Evolutionary conservation across 2,797 vertebrate genomes (phyloP), one percentile per base, ranked within the genome.

Genomic region (Lacerta bilineata): DNA sequence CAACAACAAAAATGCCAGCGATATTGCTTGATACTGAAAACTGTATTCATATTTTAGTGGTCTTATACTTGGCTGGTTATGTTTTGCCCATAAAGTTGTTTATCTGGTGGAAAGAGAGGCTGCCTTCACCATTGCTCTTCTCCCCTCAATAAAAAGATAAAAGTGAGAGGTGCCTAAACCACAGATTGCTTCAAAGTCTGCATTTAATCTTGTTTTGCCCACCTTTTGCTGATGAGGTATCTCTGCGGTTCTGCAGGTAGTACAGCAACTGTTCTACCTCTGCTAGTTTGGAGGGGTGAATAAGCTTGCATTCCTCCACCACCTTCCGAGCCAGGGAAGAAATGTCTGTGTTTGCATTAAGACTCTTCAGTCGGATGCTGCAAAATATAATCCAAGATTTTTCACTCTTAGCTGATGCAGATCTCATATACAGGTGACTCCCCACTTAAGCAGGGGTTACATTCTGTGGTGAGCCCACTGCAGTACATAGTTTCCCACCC

Each of bases 271-370:
- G 98, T 88, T 99, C 98, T 83, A 99, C 98, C 86, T 99, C 98
- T 0, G 90, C 95, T 20, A 99, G 95, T 90, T 98, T 99, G 23
- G 98, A 98, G 7, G 98, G 97, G 69, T 98, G 98, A 93, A 99
- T 98, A 69, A 99, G 97, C n/a, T 97, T 98, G 95, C 98, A 99
- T 90, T 99, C 98, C 78, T 98, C 98, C 88, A 99, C 98, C n/a
- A 99, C 98, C 91, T 99, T 99, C 17, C 96, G 96, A 83, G 98
- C 98, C 95, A 99, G 91, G 39, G 98, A 98, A 29, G 97, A 95
- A 66, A 98, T 97, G 81, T 99, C 98, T 11, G 98, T 99, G 94
- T 97, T 98, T 80, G 97, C 95, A 91, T 98, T 98, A 84, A 99
- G 95, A 95, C 98, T 99, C 93, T 98, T 99, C 84, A 99, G 96